Evolutionary conservation across 2,113 vertebrate species (phyloP).

Genomic region (Pterocles burchelli): DNA sequence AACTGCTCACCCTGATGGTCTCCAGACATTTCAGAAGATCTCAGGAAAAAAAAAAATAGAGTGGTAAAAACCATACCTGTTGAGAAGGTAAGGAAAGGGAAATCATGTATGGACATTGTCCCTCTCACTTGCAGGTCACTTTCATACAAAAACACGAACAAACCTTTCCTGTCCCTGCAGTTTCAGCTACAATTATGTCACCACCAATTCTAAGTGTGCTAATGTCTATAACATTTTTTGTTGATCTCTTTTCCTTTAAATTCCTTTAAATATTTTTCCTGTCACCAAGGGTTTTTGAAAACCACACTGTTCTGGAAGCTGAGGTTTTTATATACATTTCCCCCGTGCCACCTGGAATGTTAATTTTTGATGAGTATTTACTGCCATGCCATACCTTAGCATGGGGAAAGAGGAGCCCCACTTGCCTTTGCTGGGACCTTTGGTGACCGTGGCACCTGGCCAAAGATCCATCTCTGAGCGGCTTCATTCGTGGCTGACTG

Average conservation of each 20-base stretch:
- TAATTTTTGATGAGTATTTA: not conserved
- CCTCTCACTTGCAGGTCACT: not conserved
- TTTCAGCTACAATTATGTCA: not conserved
- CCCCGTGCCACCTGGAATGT: not conserved
- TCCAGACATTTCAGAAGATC: not conserved
- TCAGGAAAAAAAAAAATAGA: not conserved
- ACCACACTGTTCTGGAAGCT: not conserved
- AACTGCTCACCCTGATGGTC: not conserved
- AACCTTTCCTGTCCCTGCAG: not conserved
- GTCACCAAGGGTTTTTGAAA: not conserved
- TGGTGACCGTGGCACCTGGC: not conserved
- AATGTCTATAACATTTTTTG: not conserved
- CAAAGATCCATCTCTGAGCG: conserved; percentile 2
- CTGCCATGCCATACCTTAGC: not conserved
- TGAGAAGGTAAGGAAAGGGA: not conserved
- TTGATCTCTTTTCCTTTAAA: not conserved
- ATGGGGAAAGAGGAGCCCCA: not conserved
- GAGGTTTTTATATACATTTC: not conserved
- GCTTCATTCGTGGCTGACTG: conserved; percentile 4
- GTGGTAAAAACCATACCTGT: not conserved
- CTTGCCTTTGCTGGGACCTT: not conserved
- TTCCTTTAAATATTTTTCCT: not conserved
- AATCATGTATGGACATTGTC: not conserved
- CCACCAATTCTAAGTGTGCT: not conserved
- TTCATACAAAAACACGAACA: not conserved